Conservation (phyloP, 2,888 invertebrate genomes). For the Pecten maximus region DNA sequence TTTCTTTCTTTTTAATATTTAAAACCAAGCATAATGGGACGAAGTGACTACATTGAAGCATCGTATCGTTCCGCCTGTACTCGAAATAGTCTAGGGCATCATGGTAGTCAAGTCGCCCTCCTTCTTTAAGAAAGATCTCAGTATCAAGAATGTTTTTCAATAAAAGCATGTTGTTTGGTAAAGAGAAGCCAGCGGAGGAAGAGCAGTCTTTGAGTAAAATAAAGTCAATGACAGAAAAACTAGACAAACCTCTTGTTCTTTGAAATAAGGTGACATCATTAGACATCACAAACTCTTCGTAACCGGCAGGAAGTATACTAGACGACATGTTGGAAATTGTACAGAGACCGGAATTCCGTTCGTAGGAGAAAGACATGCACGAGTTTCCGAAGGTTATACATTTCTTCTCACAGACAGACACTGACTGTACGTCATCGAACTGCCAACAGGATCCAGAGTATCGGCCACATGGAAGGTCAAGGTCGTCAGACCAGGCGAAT, state of each 20-base stretch:
- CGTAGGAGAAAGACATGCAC: not conserved
- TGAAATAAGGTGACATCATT: not conserved
- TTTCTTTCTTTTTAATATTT: no score
- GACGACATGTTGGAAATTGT: constrained; percentile 1
- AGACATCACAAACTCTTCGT: not conserved
- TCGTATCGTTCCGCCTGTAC: no score
- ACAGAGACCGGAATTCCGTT: constrained; percentile 8
- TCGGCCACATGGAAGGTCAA: not conserved
- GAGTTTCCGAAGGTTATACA: not conserved
- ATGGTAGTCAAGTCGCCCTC: not conserved
- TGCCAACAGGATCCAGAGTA: not conserved
- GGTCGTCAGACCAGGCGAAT: not conserved
- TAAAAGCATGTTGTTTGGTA: no score
- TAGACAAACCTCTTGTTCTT: not conserved
- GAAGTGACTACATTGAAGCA: no score
- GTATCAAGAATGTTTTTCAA: not conserved
- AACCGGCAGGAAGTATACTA: not conserved
- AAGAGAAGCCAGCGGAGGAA: no score
- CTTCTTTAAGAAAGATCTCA: not conserved
- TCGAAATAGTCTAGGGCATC: no score
- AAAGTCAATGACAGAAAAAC: not conserved
- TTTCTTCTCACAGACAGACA: not conserved
- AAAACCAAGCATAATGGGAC: no score
- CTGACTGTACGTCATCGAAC: not conserved
- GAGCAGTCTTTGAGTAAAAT: not conserved